These are phyloP conservation scores for Dromas ardeola DNA, from an alignment of 2,113 vertebrate species.

Conservation along the genomic window DNA sequence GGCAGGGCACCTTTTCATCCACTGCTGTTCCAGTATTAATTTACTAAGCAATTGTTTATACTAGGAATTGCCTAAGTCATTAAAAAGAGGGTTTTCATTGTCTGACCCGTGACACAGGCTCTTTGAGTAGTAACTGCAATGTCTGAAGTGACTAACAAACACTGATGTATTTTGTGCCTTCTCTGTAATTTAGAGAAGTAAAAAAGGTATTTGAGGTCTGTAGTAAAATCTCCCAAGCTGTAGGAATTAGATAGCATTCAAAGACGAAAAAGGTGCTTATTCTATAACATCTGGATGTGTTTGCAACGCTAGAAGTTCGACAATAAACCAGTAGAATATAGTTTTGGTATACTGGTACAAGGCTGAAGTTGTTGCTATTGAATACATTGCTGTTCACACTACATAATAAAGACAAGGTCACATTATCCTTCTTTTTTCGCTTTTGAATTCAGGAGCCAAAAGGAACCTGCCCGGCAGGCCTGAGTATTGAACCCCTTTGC, in stretches of 20 bases:
- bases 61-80: background rate
- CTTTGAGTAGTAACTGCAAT: background rate
- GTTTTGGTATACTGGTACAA: background rate
- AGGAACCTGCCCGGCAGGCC: background rate
- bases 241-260: background rate
- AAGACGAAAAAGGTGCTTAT: background rate
- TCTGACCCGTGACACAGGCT: background rate
- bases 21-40: background rate
- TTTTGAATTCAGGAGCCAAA: background rate
- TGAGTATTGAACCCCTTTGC: background rate
- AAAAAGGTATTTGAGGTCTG: background rate
- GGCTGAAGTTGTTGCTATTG: background rate
- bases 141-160: background rate
- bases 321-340: background rate
- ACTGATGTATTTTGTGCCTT: background rate
- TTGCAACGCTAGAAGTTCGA: background rate
- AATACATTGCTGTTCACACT: background rate
- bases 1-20: background rate
- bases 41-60: background rate
- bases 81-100: background rate
- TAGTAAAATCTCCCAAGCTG: background rate
- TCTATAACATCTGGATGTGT: background rate
- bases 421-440: rapidly evolving
- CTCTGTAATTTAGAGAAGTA: background rate
- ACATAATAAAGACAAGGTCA: background rate